A percentile compares a stretch with the other conserved stretches of the same genome.
Conservation (phyloP, 2,888 invertebrate genomes). For the Meteorus cinctellus region DNA sequence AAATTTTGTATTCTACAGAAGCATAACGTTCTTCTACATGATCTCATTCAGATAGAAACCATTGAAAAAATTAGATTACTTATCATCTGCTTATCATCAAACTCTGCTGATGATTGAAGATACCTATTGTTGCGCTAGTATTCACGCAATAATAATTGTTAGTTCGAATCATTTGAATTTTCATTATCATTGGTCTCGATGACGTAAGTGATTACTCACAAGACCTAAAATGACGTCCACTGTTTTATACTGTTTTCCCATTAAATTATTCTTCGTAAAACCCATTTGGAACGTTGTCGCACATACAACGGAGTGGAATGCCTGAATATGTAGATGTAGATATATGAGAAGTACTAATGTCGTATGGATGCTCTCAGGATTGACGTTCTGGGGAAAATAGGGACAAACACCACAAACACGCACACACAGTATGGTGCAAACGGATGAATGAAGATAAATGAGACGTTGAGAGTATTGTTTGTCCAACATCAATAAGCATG, state of each 20-base stretch:
- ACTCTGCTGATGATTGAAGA: not conserved
- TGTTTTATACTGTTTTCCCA: slow-evolving; percentile 28
- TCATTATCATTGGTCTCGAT: not conserved
- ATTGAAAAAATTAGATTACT: not conserved
- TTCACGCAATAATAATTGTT: not conserved
- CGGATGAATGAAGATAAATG: not conserved
- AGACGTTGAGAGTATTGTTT: slow-evolving; percentile 15
- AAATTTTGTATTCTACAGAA: not conserved
- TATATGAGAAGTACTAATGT: not conserved
- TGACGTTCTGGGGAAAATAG: not conserved
- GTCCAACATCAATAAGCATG: not conserved
- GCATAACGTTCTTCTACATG: not conserved
- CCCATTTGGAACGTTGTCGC: not conserved
- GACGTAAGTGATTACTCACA: not conserved
- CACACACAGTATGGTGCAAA: slow-evolving; percentile 13
- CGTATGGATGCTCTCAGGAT: not conserved
- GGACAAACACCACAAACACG: not conserved
- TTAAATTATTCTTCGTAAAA: not conserved
- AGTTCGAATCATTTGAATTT: not conserved
- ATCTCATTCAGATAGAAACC: not conserved
- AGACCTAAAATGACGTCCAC: slow-evolving; percentile 19
- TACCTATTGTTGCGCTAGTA: not conserved
- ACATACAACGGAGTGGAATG: not conserved
- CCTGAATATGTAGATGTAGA: not conserved
- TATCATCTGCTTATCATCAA: not conserved